Evolutionary conservation across 2,797 vertebrate species (phyloP).

Genomic region (Alosa sapidissima): DNA sequence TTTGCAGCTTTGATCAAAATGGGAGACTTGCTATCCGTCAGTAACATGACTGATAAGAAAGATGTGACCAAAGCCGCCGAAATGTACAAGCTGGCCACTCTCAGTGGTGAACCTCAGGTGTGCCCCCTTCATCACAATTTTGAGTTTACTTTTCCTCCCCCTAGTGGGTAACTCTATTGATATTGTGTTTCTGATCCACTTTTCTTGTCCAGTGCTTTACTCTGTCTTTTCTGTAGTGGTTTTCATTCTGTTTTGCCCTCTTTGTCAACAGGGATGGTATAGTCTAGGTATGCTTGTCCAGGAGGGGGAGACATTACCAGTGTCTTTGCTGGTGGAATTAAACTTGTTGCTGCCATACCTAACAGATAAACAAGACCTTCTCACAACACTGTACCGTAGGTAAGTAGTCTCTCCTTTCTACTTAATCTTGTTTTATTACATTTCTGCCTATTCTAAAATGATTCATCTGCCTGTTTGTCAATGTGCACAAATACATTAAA

Average conservation of each 20-base stretch:
- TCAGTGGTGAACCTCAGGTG: constrained; percentile 76
- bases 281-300: constrained; percentile 76
- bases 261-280: constrained; percentile 74
- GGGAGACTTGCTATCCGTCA: constrained; percentile 77
- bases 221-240: neutral
- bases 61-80: constrained; percentile 67
- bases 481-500: neutral
- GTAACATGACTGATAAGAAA: constrained; percentile 50
- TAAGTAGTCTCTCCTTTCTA: constrained; percentile 37
- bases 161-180: neutral
- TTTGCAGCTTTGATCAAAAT: constrained; percentile 73
- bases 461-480: neutral
- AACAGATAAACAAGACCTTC: constrained; percentile 61
- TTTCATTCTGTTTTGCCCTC: neutral
- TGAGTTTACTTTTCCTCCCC: neutral
- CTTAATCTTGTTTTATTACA: neutral
- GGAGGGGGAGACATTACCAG: constrained; percentile 69
- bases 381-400: constrained; percentile 71
- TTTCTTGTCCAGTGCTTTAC: neutral
- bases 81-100: constrained; percentile 77
- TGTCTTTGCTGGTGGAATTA: constrained; percentile 66
- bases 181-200: neutral
- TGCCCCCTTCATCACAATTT: neutral
- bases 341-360: constrained; percentile 66
- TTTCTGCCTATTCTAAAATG: neutral